These are phyloP conservation scores for Sinhomidia bicolor DNA, from an alignment of 2,888 invertebrate species.

Conservation along the genomic window DNA sequence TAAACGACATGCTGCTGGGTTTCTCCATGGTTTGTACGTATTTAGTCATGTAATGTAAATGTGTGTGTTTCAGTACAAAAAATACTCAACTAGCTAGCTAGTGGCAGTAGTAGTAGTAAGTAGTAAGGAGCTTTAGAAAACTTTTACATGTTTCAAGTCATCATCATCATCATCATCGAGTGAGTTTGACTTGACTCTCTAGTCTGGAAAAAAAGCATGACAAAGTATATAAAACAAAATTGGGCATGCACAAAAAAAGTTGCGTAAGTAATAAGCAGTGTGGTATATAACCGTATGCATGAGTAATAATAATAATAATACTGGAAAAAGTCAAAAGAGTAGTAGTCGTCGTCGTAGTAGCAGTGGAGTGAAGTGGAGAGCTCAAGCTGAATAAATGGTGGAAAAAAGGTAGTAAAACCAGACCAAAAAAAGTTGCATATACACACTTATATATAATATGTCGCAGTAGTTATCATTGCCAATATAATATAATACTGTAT, in stretches of 20 bases:
- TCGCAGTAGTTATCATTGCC: background rate
- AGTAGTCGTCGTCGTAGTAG: too few relatives aligned
- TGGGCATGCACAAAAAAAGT: background rate
- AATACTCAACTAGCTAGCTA: background rate
- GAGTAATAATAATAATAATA: constrained; percentile 10
- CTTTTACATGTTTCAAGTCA: constrained; percentile 35
- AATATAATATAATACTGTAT: too few relatives aligned
- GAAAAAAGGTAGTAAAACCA: constrained; percentile 45
- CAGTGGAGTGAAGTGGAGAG: too few relatives aligned
- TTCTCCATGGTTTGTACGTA: constrained; percentile 49
- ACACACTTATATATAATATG: background rate
- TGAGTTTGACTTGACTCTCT: background rate
- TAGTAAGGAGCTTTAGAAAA: constrained; percentile 44
- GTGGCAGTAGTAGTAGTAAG: background rate
- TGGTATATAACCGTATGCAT: background rate
- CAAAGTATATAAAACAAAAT: constrained; percentile 4
- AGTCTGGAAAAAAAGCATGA: background rate
- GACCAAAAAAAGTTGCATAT: background rate
- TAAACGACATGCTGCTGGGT: constrained; percentile 27
- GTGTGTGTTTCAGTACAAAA: constrained; percentile 8
- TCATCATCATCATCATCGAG: background rate
- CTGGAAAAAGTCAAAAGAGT: constrained; percentile 42
- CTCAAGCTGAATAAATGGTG: constrained; percentile 13
- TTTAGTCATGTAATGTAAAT: constrained; percentile 55
- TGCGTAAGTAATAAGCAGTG: constrained; percentile 18